Evolutionary conservation across 2,888 invertebrate genomes (phyloP).

Genomic region (Ennomos fuscantarius): DNA sequence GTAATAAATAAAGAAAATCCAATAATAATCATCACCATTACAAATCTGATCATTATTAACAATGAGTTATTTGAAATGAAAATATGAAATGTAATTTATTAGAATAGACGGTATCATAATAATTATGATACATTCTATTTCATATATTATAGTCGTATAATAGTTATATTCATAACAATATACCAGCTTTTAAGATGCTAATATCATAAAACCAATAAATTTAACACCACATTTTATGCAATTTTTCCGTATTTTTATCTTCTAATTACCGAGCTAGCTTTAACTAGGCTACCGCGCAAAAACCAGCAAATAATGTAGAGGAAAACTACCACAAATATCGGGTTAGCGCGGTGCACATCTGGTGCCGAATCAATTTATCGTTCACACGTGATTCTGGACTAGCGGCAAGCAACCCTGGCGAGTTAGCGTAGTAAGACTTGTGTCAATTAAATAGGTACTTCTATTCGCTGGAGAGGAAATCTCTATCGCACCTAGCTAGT

Average conservation of each 20-base stretch:
- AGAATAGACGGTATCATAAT: too few relatives aligned
- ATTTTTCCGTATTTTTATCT: conserved; percentile 9
- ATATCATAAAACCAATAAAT: too few relatives aligned
- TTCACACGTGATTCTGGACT: conserved; percentile 51
- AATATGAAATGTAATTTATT: too few relatives aligned
- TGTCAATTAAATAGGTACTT: conserved; percentile 34
- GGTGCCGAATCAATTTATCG: conserved; percentile 64
- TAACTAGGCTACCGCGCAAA: conserved; percentile 8
- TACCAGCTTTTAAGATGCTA: too few relatives aligned
- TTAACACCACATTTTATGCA: background rate
- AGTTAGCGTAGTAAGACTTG: conserved; percentile 16
- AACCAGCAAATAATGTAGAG: conserved; percentile 47
- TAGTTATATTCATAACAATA: too few relatives aligned
- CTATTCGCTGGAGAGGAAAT: background rate
- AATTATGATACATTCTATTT: too few relatives aligned
- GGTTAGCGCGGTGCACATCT: conserved; percentile 55
- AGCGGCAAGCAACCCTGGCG: conserved; percentile 18
- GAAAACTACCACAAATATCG: conserved; percentile 50
- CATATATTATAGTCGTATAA: too few relatives aligned
- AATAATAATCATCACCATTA: too few relatives aligned
- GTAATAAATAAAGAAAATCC: too few relatives aligned
- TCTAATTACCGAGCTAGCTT: conserved; percentile 13
- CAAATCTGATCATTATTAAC: too few relatives aligned
- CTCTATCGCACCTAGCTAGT: background rate
- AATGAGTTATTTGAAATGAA: too few relatives aligned